Conservation (phyloP, 2,888 invertebrate genomes). For the Petrophora chlorosata region DNA sequence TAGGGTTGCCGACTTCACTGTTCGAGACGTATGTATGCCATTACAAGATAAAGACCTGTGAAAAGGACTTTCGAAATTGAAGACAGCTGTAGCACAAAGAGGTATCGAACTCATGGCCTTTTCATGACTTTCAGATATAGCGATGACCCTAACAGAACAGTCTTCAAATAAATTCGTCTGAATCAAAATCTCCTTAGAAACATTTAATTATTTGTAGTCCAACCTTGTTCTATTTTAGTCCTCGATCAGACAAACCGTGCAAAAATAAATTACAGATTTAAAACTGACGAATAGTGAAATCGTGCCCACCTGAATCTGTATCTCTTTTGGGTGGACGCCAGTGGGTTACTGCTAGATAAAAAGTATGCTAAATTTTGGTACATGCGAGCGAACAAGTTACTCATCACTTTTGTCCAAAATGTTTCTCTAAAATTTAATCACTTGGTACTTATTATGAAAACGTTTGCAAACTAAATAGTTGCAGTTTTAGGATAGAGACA, state of each 20-base stretch:
- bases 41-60: too few species aligned
- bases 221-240: slow-evolving; percentile 71
- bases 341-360: slow-evolving; percentile 46
- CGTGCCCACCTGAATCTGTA: slow-evolving; percentile 60
- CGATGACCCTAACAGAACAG: slow-evolving; percentile 11
- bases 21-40: too few species aligned
- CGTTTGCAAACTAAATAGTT: too few species aligned
- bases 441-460: too few species aligned
- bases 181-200: slow-evolving; percentile 49
- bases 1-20: too few species aligned
- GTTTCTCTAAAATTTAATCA: too few species aligned
- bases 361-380: slow-evolving; percentile 13
- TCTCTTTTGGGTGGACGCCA: slow-evolving; percentile 59
- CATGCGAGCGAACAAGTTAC: slow-evolving; percentile 1
- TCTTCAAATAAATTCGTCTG: slow-evolving; percentile 27
- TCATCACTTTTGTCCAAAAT: too few species aligned
- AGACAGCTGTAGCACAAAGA: too few species aligned
- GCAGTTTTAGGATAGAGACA: too few species aligned
- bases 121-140: not conserved
- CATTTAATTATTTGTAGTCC: slow-evolving; percentile 66
- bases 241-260: slow-evolving; percentile 55
- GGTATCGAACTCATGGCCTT: too few species aligned
- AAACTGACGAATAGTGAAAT: slow-evolving; percentile 55
- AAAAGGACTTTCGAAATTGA: too few species aligned
- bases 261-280: slow-evolving; percentile 65